Evolutionary conservation across 2,888 invertebrate genomes (phyloP), one percentile per base, ranked within the genome.

Genomic region (Malachius bipustulatus): DNA sequence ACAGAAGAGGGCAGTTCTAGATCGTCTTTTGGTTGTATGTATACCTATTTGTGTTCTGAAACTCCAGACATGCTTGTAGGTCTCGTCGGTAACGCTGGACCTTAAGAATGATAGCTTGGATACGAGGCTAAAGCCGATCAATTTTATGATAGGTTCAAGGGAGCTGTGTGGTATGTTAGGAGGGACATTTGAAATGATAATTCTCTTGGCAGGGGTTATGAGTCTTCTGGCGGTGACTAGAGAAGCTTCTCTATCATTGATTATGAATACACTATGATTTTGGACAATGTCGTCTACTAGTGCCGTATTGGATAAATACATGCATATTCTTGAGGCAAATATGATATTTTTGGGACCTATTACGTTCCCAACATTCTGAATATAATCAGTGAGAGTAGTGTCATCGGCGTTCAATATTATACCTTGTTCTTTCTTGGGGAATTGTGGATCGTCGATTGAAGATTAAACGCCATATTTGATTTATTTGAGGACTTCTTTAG

Each of bases 151-250:
- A 3, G 14, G 13, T 36, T 43, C 42, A 6, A 45, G n/a, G 10
- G 36, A 6, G 1, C 34, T 12, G 16, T 49, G 45, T 12, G 43
- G 47, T 11, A 48, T 49, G 3, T 42, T 31, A 12, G 41, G 47
- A 30, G 38, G 39, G 1, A 52, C 49, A 35, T 50, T 51, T n/a
- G 51, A 51, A 2, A 52, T 29, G 4, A 50, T 33, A 15, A 49
- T 30, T 27, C 46, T 36, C 15, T 43, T 32, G 3, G 46, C 31
- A 13, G 34, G 34, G 2, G 14, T 34, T 8, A 50, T 42, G 8
- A 48, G 37, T 28, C 43, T 39, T 14, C 41, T 32, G 2, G 42
- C 42, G 32, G 16, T 9, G 4, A 44, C 8, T 13, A n/a, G n/a
- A n/a, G n/a, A n/a, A n/a, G n/a, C 24, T 3, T 11, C n/a, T 13